A percentile compares a stretch with the other conserved stretches of the same genome.
Conservation (phyloP, 1,140 invertebrate species). For the Carposina sasakii region DNA sequence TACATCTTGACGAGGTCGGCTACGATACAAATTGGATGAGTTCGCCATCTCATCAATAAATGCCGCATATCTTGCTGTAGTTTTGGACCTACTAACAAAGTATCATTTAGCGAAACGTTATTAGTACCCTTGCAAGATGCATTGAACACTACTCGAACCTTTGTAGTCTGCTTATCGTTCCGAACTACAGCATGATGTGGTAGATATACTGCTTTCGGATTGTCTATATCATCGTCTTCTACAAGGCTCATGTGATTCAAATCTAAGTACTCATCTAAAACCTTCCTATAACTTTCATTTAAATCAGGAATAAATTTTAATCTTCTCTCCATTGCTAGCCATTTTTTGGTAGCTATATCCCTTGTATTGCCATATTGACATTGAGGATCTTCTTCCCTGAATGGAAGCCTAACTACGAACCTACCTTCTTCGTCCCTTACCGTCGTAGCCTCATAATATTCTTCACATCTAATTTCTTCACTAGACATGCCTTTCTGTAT, state of each 20-base stretch:
- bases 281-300: slow-evolving; percentile 10
- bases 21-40: slow-evolving; percentile 9
- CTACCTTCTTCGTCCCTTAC: not conserved
- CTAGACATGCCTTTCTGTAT: not conserved
- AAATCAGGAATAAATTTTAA: slow-evolving; percentile 4
- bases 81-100: slow-evolving; percentile 14
- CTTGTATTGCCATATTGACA: slow-evolving; percentile 9
- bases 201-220: slow-evolving; percentile 10
- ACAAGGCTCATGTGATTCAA: slow-evolving; percentile 17
- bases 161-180: slow-evolving; percentile 5
- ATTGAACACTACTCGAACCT: slow-evolving; percentile 11
- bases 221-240: slow-evolving; percentile 1
- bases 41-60: slow-evolving; percentile 13
- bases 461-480: slow-evolving; percentile 5
- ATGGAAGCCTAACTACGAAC: not conserved
- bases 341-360: slow-evolving; percentile 13
- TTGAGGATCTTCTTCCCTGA: not conserved
- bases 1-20: slow-evolving; percentile 12
- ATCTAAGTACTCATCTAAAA: slow-evolving; percentile 12
- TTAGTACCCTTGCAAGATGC: slow-evolving; percentile 14
- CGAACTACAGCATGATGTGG: slow-evolving; percentile 13
- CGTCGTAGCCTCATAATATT: not conserved
- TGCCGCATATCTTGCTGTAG: slow-evolving; percentile 14
- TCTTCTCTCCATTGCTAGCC: slow-evolving; percentile 12
- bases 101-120: slow-evolving; percentile 10